These are phyloP conservation scores for Ianthella basta DNA, from an alignment of 37 sponge, comb jelly and placozoan species.

Conservation along the genomic window DNA sequence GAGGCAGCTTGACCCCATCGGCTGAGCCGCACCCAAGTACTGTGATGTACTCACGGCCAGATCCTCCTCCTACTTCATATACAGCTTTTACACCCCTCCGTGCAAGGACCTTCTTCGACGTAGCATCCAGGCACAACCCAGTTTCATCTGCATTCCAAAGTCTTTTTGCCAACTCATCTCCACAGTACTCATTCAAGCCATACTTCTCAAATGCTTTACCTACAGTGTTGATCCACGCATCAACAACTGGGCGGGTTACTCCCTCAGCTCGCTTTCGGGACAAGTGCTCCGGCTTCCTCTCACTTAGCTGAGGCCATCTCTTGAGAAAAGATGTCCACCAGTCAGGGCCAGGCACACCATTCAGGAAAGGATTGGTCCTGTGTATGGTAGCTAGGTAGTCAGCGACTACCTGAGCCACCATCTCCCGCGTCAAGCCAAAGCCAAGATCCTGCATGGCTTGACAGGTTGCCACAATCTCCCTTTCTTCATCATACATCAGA, in stretches of 20 bases:
- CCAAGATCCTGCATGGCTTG: constrained; percentile 69
- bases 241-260: background rate
- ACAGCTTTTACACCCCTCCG: constrained; percentile 11
- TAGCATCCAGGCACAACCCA: constrained; percentile 35
- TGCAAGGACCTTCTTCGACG: constrained; percentile 41
- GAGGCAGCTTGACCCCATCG: constrained; percentile 35
- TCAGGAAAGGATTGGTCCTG: constrained; percentile 38
- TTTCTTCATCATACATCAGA: constrained; percentile 43
- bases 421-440: constrained; percentile 50
- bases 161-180: constrained; percentile 13
- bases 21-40: constrained; percentile 36
- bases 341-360: constrained; percentile 46
- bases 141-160: constrained; percentile 50
- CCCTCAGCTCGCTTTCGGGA: constrained; percentile 20
- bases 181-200: background rate
- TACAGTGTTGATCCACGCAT: constrained; percentile 8
- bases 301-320: constrained; percentile 41
- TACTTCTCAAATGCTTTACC: background rate
- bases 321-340: constrained; percentile 54
- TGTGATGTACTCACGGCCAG: constrained; percentile 32
- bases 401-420: constrained; percentile 46
- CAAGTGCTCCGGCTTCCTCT: constrained; percentile 12
- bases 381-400: constrained; percentile 32
- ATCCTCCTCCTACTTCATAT: constrained; percentile 44
- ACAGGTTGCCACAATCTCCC: constrained; percentile 44